Conservation (phyloP, 2,113 vertebrate species). For the Gambusia holbrooki region DNA sequence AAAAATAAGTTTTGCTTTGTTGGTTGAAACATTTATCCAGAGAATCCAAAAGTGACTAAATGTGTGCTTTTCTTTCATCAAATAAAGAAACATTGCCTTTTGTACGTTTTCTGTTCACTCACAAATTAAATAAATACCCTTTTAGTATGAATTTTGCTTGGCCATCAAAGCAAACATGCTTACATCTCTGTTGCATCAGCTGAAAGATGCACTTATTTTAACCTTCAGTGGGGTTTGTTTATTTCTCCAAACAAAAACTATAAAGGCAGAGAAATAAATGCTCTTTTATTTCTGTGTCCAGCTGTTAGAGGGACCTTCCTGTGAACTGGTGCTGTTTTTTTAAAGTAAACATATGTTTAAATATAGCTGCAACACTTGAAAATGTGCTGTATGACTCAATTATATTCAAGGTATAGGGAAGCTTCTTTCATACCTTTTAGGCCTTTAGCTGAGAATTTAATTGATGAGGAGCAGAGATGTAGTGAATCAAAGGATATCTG, state of each 20-base stretch:
- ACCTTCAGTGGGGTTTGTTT: neutral
- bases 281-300: neutral
- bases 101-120: conserved; percentile 8
- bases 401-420: neutral
- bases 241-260: neutral
- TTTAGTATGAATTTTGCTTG: conserved; percentile 22
- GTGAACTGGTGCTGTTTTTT: neutral
- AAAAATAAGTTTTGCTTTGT: conserved; percentile 34
- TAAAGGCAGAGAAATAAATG: neutral
- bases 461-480: conserved; percentile 15
- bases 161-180: conserved; percentile 19
- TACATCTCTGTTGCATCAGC: conserved; percentile 28
- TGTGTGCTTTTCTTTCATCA: conserved; percentile 1
- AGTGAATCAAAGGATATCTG: conserved; percentile 16
- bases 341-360: neutral
- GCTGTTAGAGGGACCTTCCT: neutral
- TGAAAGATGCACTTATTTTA: conserved; percentile 22
- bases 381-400: neutral
- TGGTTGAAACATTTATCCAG: conserved; percentile 24
- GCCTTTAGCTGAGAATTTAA: conserved; percentile 15
- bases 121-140: conserved; percentile 16
- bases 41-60: neutral
- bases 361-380: neutral
- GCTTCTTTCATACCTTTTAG: neutral
- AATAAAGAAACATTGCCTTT: neutral